Evolutionary conservation across 1,140 invertebrate species (phyloP), one percentile per base, ranked within the genome.

Genomic region (Nebria ingens): DNA sequence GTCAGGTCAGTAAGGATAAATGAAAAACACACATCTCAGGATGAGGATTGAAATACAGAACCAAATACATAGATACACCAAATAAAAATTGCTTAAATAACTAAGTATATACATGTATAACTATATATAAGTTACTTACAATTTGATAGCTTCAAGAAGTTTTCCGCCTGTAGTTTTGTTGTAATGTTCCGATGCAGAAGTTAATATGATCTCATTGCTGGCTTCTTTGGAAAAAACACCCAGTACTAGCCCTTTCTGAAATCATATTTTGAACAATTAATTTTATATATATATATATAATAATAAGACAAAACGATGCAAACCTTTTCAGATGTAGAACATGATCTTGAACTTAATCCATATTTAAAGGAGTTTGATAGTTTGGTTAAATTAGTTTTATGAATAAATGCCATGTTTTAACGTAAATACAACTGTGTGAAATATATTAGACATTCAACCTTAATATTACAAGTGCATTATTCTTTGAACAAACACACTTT

Each of bases 171-270:
- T 66, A 21, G 62, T 61, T 54, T 75, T 64, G 65, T 80, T 73
- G 60, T 76, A 79, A 54, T 70, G 69, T 59, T 70, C 62, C 53
- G 79, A 76, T 54, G 75, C 62, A 38, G 71, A 65, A 34, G 79
- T 79, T 23, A 83, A 63, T 20, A 65, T 67, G 34, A 75, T 23
- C 23, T 61, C 68, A 54, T 72, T 65, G 57, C 73, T 69, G 55
- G 73, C 70, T 53, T 75, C 69, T 56, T 71, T 62, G 49, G 69
- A 67, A 60, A 81, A 80, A 21, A 77, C 70, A 56, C 80, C 81
- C 40, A 83, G 66, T 22, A 81, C 76, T 22, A 80, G 59, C 42
- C 77, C 77, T 64, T 71, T 77, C 73, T 76, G 64, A 51, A 74
- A 71, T 64, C 58, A 59, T 57, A 19, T 51, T 59, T 56, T 52